Evolutionary conservation across 2,888 invertebrate species (phyloP), one percentile per base, ranked within the genome.

Genomic region (Scrobipalpa costella): DNA sequence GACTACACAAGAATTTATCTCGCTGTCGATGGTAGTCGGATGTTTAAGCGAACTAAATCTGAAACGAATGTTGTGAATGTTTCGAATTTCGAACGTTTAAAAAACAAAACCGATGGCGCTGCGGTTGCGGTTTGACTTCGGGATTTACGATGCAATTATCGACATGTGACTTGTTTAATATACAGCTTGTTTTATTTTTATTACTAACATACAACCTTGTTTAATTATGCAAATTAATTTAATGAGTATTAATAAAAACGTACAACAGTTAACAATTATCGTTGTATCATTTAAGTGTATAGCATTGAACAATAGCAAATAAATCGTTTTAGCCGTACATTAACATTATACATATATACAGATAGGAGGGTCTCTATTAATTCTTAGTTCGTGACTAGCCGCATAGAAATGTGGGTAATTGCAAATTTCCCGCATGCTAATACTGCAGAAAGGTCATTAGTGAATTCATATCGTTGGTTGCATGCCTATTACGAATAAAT

Each of bases 341-440:
- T 59, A 61, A 47, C 33, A 52, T 50, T 57, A 63, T 60, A 60
- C 3, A 40, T 57, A 63, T 60, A 60, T 13, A 40, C 27, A 13
- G 40, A 40, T 40, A 13, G 11, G 13, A 40, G 57, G 57, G 33
- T 21, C 36, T 60, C 40, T 36, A 63, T 58, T 49, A 49, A 63
- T 63, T 63, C 70, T 70, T 76, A 74, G 76, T 76, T 52, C 50
- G 59, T 59, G 59, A 77, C 72, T 75, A 65, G 71, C 71, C 68
- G 74, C 70, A 69, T 68, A 70, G 76, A 77, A 76, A 68, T 75
- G 75, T 74, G 75, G 72, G 74, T 77, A 76, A 77, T 77, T 80
- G 76, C 74, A 71, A 79, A 79, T 78, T 75, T 77, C 73, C 76
- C 77, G 75, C 77, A 78, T 75, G 76, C 77, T 75, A 82, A 78